Evolutionary conservation across 2,888 invertebrate genomes (phyloP).

Genomic region (Drosophila flavopinicola): DNA sequence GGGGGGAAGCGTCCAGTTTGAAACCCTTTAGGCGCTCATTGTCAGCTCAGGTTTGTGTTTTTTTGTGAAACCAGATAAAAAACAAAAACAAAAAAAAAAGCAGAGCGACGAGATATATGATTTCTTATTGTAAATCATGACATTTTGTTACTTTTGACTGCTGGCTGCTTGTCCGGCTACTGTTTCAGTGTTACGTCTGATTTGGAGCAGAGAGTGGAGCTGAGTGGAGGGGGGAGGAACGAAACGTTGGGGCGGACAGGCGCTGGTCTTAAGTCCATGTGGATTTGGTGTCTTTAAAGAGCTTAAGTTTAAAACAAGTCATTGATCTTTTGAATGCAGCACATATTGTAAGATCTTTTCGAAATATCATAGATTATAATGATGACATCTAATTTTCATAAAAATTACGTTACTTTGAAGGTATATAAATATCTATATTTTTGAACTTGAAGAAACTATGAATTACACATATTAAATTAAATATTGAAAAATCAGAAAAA

Average conservation of each 20-base stretch:
- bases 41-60: conserved; percentile 65
- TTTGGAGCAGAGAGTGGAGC: conserved; percentile 20
- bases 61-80: conserved; percentile 61
- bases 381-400: too few species aligned
- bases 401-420: too few species aligned
- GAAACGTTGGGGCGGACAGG: neutral
- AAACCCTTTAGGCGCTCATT: conserved; percentile 78
- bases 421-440: too few species aligned
- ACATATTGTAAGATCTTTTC: neutral
- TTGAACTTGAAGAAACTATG: too few species aligned
- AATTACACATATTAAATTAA: too few species aligned
- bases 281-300: neutral
- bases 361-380: neutral
- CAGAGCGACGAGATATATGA: conserved; percentile 62
- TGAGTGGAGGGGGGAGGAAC: neutral
- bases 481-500: too few species aligned
- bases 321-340: conserved; percentile 19
- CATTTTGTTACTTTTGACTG: conserved; percentile 69
- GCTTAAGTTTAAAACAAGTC: conserved; percentile 4
- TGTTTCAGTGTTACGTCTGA: conserved; percentile 52
- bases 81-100: conserved; percentile 25
- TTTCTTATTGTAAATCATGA: conserved; percentile 78
- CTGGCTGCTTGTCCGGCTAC: conserved; percentile 63
- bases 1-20: conserved; percentile 48
- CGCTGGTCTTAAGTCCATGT: conserved; percentile 4